A percentile compares a stretch with the other conserved stretches of the same genome.
Evolutionary conservation across 2,888 invertebrate species (phyloP).

Genomic region (Patella depressa): DNA sequence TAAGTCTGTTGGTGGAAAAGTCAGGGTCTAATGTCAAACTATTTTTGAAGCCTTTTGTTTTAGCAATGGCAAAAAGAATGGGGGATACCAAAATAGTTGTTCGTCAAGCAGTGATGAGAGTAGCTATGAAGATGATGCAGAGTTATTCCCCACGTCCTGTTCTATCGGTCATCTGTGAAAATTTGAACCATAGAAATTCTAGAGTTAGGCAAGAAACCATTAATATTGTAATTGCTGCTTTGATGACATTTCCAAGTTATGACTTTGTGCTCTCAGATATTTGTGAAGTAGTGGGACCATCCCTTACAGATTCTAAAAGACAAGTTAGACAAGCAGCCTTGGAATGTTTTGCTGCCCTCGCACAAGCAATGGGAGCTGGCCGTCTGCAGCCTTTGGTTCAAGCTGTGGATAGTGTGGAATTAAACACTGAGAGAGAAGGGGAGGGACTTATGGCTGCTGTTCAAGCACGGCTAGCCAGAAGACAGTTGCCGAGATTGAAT

Average conservation of each 20-base stretch:
- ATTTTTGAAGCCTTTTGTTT: slow-evolving; percentile 72
- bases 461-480: slow-evolving; percentile 81
- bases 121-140: slow-evolving; percentile 74
- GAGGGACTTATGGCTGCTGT: slow-evolving; percentile 77
- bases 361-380: slow-evolving; percentile 79
- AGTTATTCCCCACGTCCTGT: slow-evolving; percentile 74
- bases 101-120: slow-evolving; percentile 73
- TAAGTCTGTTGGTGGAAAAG: slow-evolving; percentile 71
- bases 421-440: slow-evolving; percentile 63
- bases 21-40: slow-evolving; percentile 71
- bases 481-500: slow-evolving; percentile 80
- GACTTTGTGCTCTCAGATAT: slow-evolving; percentile 77
- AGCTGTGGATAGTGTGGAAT: slow-evolving; percentile 72
- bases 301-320: slow-evolving; percentile 78
- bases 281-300: slow-evolving; percentile 72
- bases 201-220: slow-evolving; percentile 82
- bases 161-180: slow-evolving; percentile 74
- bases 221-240: slow-evolving; percentile 82
- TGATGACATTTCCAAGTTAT: slow-evolving; percentile 84
- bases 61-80: slow-evolving; percentile 72
- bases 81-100: slow-evolving; percentile 74
- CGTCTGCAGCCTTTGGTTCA: slow-evolving; percentile 75
- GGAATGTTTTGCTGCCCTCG: slow-evolving; percentile 84
- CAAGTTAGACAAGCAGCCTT: slow-evolving; percentile 84
- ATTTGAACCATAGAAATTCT: slow-evolving; percentile 72